Percentiles rank a stretch among this genome's conserved stretches.
Evolutionary conservation across 1,140 invertebrate species (phyloP).

Genomic region (Brachionus rubens): DNA sequence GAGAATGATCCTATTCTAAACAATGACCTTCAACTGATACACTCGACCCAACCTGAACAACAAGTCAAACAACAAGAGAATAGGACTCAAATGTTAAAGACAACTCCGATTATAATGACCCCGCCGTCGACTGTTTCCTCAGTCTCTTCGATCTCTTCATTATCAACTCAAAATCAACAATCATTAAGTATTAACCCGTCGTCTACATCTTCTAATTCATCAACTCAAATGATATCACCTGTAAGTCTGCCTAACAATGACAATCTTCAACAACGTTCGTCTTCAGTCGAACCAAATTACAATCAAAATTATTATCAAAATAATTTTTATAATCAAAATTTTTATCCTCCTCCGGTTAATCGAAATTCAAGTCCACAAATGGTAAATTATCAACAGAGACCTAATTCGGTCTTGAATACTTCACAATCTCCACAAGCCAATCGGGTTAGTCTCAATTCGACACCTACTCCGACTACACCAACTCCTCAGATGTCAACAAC

Average conservation of each 20-base stretch:
- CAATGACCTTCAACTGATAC: slow-evolving; percentile 11
- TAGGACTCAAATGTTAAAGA: not conserved
- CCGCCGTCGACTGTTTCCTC: slow-evolving; percentile 43
- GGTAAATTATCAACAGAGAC: not conserved
- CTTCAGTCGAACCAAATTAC: not conserved
- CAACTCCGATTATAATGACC: slow-evolving; percentile 22
- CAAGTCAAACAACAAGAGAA: not conserved
- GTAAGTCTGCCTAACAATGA: not conserved
- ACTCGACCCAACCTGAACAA: not conserved
- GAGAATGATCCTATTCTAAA: slow-evolving; percentile 43
- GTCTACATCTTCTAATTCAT: slow-evolving; percentile 28
- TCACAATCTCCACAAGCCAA: slow-evolving; percentile 18
- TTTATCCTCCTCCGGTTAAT: not conserved
- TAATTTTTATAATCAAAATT: not conserved
- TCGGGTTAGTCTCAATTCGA: not conserved
- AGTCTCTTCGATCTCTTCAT: slow-evolving; percentile 3
- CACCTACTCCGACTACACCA: not conserved
- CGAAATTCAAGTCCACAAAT: not conserved
- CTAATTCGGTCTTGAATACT: not conserved
- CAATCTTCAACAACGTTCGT: not conserved
- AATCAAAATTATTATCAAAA: not conserved
- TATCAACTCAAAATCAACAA: slow-evolving; percentile 31
- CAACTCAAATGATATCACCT: slow-evolving; percentile 41
- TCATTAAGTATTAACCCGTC: slow-evolving; percentile 34
- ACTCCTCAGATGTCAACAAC: not conserved